Evolutionary conservation across 1,140 invertebrate genomes (phyloP), one percentile per base, ranked within the genome.

Genomic region (Vollenhovia emeryi): DNA sequence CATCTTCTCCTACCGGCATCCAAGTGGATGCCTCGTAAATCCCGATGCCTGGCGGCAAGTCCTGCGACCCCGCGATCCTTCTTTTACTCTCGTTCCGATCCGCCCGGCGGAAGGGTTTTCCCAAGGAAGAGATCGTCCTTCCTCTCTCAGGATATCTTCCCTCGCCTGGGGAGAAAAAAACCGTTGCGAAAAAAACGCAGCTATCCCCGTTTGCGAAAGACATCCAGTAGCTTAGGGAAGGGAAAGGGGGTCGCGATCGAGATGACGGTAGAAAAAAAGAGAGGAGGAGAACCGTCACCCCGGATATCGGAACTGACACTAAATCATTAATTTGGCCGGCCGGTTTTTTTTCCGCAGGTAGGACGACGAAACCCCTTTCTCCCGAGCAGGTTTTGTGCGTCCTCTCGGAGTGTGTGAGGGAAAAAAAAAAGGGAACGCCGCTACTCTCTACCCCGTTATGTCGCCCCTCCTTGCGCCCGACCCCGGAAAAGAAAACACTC

Each of bases 281-380:
- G n/a, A 21, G n/a, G 45, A 60, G 69, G 69, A 84, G 85, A 79
- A 76, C 64, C 55, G 86, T 92, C 90, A 92, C 91, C 91, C 92
- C 87, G 91, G 82, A 86, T 88, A 91, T 90, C 91, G 91, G 90
- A 89, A 93, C 93, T 93, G 93, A 94, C 92, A 93, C 91, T 94
- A 94, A 94, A 95, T 95, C 94, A 95, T 95, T 95, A 95, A 95
- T 95, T 95, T 94, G 91, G 87, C 85, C 89, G 87, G 87, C 76
- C 89, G 80, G 88, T 88, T 88, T 87, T 91, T 92, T 92, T 64
- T 33, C n/a, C 88, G 78, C 94, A 95, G 94, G 94, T 95, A 95
- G 91, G n/a, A n/a, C n/a, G n/a, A 48, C 85, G 64, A 90, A 92
- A 93, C 91, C 91, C 92, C 90, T 93, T 94, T 91, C 78, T 62